These are phyloP conservation scores for Xestia c-nigrum DNA, from an alignment of 2,888 invertebrate genomes.

Conservation along the genomic window DNA sequence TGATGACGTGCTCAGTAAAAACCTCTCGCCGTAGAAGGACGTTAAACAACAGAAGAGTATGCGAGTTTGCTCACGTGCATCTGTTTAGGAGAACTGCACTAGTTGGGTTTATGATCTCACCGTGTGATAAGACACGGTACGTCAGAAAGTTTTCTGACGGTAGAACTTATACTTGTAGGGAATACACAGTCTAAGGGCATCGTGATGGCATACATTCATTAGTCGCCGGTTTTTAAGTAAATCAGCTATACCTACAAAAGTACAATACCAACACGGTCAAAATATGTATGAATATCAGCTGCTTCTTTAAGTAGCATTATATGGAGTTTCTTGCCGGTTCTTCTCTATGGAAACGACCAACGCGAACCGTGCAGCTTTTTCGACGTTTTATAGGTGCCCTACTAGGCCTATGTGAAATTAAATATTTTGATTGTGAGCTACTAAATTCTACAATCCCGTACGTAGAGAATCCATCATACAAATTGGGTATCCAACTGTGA, in stretches of 20 bases:
- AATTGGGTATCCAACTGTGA: background rate
- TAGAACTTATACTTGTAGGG: background rate
- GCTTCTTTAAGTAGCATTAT: background rate
- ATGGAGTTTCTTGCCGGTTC: too few relatives aligned
- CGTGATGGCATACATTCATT: background rate
- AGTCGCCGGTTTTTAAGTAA: background rate
- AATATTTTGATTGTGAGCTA: background rate
- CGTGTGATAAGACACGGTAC: background rate
- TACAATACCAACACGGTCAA: background rate
- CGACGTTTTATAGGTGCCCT: too few relatives aligned
- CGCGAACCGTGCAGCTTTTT: too few relatives aligned
- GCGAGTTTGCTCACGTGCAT: constrained; percentile 7
- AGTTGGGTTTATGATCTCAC: constrained; percentile 9
- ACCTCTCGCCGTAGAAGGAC: constrained; percentile 5
- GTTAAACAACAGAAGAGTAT: background rate
- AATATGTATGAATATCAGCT: background rate
- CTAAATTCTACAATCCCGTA: background rate
- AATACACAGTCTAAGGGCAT: background rate
- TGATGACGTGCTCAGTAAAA: constrained; percentile 24
- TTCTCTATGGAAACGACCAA: too few relatives aligned
- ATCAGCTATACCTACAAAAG: background rate
- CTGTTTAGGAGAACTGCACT: background rate
- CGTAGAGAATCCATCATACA: background rate
- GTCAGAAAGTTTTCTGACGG: background rate
- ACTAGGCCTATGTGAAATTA: too few relatives aligned